A percentile compares a stretch with the other conserved stretches of the same genome.
These are phyloP conservation scores for Idaea biselata DNA, from an alignment of 2,888 invertebrate species.

Conservation along the genomic window DNA sequence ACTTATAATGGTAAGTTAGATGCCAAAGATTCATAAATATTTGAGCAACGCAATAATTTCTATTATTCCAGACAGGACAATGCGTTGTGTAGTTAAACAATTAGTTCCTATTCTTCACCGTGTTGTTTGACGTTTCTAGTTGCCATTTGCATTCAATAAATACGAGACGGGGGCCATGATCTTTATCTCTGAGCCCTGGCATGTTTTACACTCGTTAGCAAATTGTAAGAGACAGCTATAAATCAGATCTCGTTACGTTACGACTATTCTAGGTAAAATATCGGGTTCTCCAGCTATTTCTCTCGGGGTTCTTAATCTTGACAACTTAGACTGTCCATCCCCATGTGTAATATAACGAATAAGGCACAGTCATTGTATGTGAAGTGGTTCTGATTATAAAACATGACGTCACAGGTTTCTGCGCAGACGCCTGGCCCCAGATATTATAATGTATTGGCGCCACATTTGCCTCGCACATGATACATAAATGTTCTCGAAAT, in stretches of 20 bases:
- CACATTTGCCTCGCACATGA: conserved; percentile 74
- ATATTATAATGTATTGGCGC: conserved; percentile 44
- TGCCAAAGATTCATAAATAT: background rate
- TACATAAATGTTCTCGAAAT: conserved; percentile 51
- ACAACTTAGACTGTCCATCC: conserved; percentile 14
- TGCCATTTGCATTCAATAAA: conserved; percentile 71
- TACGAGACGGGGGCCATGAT: conserved; percentile 54
- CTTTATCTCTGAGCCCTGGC: conserved; percentile 63
- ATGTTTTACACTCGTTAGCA: conserved; percentile 70
- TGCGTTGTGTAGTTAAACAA: conserved; percentile 55
- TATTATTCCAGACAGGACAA: conserved; percentile 50
- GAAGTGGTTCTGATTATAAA: conserved; percentile 36
- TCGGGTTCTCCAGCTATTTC: conserved; percentile 26
- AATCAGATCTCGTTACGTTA: conserved; percentile 57
- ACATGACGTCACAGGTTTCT: conserved; percentile 58
- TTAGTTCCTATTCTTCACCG: conserved; percentile 55
- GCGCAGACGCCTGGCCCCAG: conserved; percentile 55
- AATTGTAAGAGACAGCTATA: conserved; percentile 68
- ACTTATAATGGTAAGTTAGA: background rate
- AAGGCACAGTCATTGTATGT: conserved; percentile 35
- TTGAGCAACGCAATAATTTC: background rate
- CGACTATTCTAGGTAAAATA: conserved; percentile 32
- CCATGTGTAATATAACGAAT: conserved; percentile 31
- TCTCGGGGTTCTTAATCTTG: conserved; percentile 16
- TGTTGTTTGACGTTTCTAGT: conserved; percentile 45